Percentiles rank a stretch among this genome's conserved stretches.
Conservation (phyloP, 2,113 vertebrate genomes). For the Dipodomys spectabilis region DNA sequence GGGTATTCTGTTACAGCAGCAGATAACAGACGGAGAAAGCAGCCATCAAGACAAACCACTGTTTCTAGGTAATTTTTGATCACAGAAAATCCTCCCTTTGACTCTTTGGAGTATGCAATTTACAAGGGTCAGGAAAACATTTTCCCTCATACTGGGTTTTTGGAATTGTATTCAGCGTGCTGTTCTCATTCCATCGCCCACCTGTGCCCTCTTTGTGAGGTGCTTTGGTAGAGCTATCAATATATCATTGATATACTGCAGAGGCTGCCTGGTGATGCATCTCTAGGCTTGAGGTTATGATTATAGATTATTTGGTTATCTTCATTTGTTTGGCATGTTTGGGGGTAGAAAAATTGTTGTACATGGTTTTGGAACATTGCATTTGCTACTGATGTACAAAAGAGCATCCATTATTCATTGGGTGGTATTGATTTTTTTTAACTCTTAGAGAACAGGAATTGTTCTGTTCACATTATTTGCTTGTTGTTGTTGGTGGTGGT, state of each 20-base stretch:
- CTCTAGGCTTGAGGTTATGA: constrained; percentile 9
- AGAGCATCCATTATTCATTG: constrained; percentile 54
- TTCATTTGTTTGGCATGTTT: constrained; percentile 6
- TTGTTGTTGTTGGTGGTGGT: too few relatives aligned
- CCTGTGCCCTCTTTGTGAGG: neutral
- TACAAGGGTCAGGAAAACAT: neutral
- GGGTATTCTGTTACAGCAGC: neutral
- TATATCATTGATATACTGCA: neutral
- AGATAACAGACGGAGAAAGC: neutral
- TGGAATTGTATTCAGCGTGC: neutral
- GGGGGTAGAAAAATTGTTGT: constrained; percentile 10
- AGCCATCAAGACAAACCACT: neutral
- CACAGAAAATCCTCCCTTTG: neutral
- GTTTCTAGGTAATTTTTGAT: neutral
- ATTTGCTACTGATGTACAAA: constrained; percentile 48
- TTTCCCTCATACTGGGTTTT: neutral
- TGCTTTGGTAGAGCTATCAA: neutral
- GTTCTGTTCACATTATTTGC: neutral
- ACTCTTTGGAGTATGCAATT: neutral
- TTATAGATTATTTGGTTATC: constrained; percentile 31
- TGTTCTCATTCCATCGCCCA: neutral
- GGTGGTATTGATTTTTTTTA: constrained; percentile 37
- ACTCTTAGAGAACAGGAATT: constrained; percentile 10
- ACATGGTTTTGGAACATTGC: neutral
- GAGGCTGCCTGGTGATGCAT: neutral